Conservation (phyloP, 2,113 vertebrate species). For the Trichechus manatus region DNA sequence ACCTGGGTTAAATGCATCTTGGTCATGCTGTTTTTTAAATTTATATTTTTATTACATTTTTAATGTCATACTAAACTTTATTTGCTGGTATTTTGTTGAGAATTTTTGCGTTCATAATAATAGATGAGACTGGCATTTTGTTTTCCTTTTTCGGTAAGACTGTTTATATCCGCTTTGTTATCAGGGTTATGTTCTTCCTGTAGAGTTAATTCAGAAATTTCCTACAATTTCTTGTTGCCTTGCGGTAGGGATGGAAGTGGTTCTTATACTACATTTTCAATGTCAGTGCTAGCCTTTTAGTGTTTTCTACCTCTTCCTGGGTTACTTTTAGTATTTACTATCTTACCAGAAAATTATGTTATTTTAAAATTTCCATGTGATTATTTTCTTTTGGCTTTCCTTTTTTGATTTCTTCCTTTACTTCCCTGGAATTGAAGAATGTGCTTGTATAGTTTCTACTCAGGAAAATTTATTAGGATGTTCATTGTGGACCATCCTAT, state of each 20-base stretch:
- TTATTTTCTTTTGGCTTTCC: background rate
- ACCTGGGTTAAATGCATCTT: background rate
- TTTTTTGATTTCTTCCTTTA: background rate
- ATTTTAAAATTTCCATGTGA: background rate
- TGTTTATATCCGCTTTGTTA: background rate
- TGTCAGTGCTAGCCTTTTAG: background rate
- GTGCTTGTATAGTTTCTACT: background rate
- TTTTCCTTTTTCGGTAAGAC: background rate
- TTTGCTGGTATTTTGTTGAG: background rate
- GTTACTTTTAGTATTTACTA: background rate
- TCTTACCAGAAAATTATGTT: background rate
- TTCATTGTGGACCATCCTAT: background rate
- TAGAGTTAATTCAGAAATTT: background rate
- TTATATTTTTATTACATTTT: background rate
- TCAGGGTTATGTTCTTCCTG: background rate
- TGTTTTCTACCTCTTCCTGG: background rate
- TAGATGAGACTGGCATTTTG: background rate
- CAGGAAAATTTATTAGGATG: background rate
- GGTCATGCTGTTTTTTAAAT: background rate
- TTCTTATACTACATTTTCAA: background rate
- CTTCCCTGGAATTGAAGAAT: background rate
- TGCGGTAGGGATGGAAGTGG: background rate
- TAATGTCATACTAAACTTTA: background rate
- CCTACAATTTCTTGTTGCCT: background rate
- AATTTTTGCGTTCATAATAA: background rate